Evolutionary conservation across 2,888 invertebrate genomes (phyloP), one percentile per base, ranked within the genome.

Genomic region (Eristalinus sepulchralis): DNA sequence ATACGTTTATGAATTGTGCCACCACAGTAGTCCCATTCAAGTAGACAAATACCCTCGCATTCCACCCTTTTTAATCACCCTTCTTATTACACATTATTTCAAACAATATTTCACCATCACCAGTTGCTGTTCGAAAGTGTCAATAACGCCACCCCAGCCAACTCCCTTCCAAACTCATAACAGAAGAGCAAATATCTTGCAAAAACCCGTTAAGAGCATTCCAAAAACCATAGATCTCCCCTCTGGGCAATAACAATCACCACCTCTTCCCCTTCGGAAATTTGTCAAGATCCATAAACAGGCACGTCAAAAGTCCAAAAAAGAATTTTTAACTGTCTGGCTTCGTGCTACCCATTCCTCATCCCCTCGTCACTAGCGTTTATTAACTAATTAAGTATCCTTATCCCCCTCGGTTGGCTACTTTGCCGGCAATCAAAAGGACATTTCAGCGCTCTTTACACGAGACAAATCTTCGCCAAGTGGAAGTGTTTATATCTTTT

Each of bases 321-420:
- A 27, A 57, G 22, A 20, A 57, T 27, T 24, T 57, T 27, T 27
- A 57, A 57, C 24, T 24, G 24, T 24, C 6, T 24, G 57, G 8
- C 57, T 57, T 57, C 8, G 22, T 22, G 13, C 11, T 4, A 57
- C 13, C 20, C 22, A 57, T 11, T 5, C 57, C 22, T 39, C 57
- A 24, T 27, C 39, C 24, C 62, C 57, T 68, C 75, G 24, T 22
- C 33, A 70, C 53, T 72, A 31, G 55, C 39, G 70, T 76, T 81
- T 81, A 84, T 67, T 60, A 81, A 82, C 81, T 82, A 76, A 85
- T 85, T 81, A 82, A 85, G 72, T 85, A 68, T 81, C 67, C 72
- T 83, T 83, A 73, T 83, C 70, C 70, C 47, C 72, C 33, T 27
- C 39, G 39, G 22, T 53, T 66, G 75, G 59, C 67, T 64, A 33